Conservation (phyloP, 2,797 vertebrate genomes). For the Pseudochirops cupreus region DNA sequence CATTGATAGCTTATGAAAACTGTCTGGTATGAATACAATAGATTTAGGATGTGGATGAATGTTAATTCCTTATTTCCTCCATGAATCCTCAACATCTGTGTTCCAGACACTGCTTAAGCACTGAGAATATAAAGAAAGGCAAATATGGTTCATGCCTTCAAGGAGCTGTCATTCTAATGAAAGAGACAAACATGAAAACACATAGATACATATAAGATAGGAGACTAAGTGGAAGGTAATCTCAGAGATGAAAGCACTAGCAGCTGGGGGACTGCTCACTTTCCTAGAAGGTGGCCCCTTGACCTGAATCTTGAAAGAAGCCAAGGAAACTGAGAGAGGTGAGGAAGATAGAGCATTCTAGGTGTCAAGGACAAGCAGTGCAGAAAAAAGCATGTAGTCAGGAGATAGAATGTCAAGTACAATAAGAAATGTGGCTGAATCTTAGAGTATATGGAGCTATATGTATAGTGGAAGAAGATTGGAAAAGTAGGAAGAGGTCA, state of each 20-base stretch:
- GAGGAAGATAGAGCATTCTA: neutral
- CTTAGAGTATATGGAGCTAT: neutral
- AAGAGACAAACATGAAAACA: neutral
- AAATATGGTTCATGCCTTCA: neutral
- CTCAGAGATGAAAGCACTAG: neutral
- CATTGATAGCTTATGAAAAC: neutral
- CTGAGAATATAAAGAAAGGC: neutral
- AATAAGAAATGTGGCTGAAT: neutral
- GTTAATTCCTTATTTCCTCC: neutral
- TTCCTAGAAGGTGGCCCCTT: neutral
- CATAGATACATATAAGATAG: neutral
- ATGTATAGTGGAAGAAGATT: neutral
- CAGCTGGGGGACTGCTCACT: neutral
- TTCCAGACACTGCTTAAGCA: neutral
- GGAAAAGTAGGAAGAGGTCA: neutral
- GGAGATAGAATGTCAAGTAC: neutral
- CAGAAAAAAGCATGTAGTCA: neutral
- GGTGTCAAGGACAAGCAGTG: neutral
- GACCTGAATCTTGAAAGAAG: neutral
- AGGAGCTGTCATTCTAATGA: neutral
- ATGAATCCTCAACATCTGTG: neutral
- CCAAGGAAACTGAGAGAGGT: neutral
- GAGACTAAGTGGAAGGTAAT: neutral
- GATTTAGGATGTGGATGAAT: neutral
- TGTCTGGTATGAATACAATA: neutral